Base-by-base conservation (phyloP, 2,113 vertebrate genomes). In the Glaucidium brasilianum region DNA sequence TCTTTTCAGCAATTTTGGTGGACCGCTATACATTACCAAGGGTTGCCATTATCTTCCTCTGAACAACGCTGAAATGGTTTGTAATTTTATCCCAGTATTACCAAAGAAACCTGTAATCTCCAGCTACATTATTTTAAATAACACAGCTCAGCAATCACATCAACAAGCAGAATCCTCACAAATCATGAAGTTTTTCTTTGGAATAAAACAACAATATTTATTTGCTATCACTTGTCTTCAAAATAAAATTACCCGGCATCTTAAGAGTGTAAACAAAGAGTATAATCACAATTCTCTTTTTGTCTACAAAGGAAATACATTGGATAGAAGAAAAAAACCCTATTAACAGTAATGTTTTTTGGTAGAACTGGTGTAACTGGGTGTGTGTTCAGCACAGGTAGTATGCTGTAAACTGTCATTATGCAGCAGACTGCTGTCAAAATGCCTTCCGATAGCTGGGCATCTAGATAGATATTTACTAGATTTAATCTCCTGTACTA, bases 21-120 rank as follows among this genome's bases (percentile, higher is more conserved):
- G 76, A 78, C 79, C 1, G 15, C 50, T 92, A 88, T 71, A 83
- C 67, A 74, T 93, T 96, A 90, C 90, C 49, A 85, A 81, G 68
- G 56, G 68, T 84, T 97, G 72, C 94, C 94, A 94, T 96, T 96
- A 96, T 96, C 90, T 74, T 95, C 76, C 30, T 74, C 94, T 89
- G 60, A 93, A 86, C 35, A 26, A 52, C 15, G 30, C 76, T 10
- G 3, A 92, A 94, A 94, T 92, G 43, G 16, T 92, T 94, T 93
- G 91, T 94, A 92, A 96, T 97, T 96, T 96, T 93, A 94, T 93
- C 68, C 76, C 83, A 72, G 53, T 67, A 94, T 89, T 95, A 94
- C 92, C 83, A 92, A 93, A 93, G 88, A 91, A 92, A 90, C 80
- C 76, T 91, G 60, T 91, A 90, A 97, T 96, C 88, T 89, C 68